Base-by-base conservation (phyloP, 2,888 invertebrate species). In the Phlogophora meticulosa region DNA sequence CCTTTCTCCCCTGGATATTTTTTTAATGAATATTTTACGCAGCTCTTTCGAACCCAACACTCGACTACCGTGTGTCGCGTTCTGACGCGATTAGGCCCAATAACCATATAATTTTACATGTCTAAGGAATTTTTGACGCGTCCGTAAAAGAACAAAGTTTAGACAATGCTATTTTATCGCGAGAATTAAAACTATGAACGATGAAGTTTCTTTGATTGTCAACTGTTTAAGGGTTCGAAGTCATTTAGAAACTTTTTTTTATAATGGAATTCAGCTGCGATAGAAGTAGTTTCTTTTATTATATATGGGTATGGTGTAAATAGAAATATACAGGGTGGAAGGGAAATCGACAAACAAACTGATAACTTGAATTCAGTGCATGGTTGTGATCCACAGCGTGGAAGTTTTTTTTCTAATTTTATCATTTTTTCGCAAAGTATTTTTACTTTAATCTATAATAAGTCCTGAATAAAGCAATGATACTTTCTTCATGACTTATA, bases 81-180 rank as follows among this genome's bases (percentile, higher is more conserved):
- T 64, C 72, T 55, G 72, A 65, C 80, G 53, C 82, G 51, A 72
- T 76, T 73, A 75, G 56, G 45, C 56, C 72, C 71, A 82, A 75
- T 81, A 81, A 76, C 74, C 68, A 76, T 84, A 80, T 79, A 72
- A 81, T 75, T 65, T 76, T 36, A 72, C 51, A 78, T 56, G 70
- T 59, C 69, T 75, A 66, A 7, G 28, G 48, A 70, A 69, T 72
- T 68, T 78, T 69, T 55, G 62, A 63, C 61, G 38, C 34, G 49
- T 42, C 36, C 22, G 22, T 36, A 42, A 55, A 43, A 65, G 52
- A 46, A 68, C n/a, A 72, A 78, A 74, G 45, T 70, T 72, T 63
- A 36, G 13, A 46, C 20, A 52, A 11, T 55, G 32, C 42, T 15
- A 56, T 57, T 69, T 67, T 72, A 67, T 72, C 49, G 45, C n/a